Conservation (phyloP, 2,113 vertebrate genomes). For the Xiphophorus maculatus region DNA sequence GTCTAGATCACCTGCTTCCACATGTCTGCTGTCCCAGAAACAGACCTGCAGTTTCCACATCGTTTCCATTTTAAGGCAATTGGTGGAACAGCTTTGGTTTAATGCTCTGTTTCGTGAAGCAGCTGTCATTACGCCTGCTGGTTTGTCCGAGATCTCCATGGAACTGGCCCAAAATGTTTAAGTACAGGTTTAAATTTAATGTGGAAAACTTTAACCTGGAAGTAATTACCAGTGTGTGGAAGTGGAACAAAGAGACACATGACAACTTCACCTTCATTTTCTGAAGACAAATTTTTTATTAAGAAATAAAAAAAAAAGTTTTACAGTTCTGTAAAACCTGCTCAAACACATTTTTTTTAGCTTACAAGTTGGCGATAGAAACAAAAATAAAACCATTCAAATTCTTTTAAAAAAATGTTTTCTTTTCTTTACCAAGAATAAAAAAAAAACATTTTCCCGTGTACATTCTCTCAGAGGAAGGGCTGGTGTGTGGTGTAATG, state of each 20-base stretch:
- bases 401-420: slow-evolving; percentile 64
- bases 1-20: too few species aligned
- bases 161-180: neutral
- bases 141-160: too few species aligned
- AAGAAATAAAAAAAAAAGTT: slow-evolving; percentile 75
- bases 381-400: slow-evolving; percentile 71
- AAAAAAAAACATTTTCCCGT: slow-evolving; percentile 49
- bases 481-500: slow-evolving; percentile 52
- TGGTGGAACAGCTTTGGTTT: too few species aligned
- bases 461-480: slow-evolving; percentile 69
- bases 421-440: slow-evolving; percentile 50
- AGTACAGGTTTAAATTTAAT: neutral
- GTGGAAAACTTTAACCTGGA: slow-evolving; percentile 29
- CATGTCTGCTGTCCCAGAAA: too few species aligned
- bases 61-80: too few species aligned
- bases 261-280: slow-evolving; percentile 35
- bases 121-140: too few species aligned
- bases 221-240: slow-evolving; percentile 5
- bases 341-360: slow-evolving; percentile 69
- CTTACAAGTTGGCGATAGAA: slow-evolving; percentile 68
- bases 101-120: too few species aligned
- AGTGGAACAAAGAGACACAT: slow-evolving; percentile 1
- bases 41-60: too few species aligned
- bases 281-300: slow-evolving; percentile 80
- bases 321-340: slow-evolving; percentile 73